Evolutionary conservation across 1,140 invertebrate genomes (phyloP).

Genomic region (Aradophagus sp.): DNA sequence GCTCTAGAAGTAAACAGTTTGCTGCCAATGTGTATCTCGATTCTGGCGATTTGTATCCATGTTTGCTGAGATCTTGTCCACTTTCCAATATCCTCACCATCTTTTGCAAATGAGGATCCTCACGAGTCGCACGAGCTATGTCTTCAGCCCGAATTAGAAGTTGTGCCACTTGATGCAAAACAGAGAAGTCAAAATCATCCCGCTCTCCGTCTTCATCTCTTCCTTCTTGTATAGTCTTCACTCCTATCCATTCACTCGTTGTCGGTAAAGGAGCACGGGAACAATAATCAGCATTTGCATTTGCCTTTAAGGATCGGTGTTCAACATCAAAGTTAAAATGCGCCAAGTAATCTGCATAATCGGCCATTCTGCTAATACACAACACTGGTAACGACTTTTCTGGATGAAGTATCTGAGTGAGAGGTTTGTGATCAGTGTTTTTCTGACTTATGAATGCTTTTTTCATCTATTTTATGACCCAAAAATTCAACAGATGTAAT

Average conservation of each 20-base stretch:
- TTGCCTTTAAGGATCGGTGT: conserved; percentile 25
- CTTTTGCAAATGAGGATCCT: conserved; percentile 31
- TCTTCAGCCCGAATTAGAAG: conserved; percentile 22
- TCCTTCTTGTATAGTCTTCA: not conserved
- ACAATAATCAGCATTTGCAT: conserved; percentile 51
- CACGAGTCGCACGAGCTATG: conserved; percentile 31
- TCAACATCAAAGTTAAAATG: conserved; percentile 4
- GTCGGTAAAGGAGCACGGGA: conserved; percentile 14
- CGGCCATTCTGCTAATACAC: conserved; percentile 3
- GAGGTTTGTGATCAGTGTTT: conserved; percentile 7
- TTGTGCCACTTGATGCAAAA: conserved; percentile 29
- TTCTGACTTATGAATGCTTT: conserved; percentile 17
- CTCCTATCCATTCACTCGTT: not conserved
- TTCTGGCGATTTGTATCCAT: conserved; percentile 34
- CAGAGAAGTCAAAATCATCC: conserved; percentile 38
- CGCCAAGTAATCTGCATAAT: conserved; percentile 7
- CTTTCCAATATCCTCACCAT: conserved; percentile 36
- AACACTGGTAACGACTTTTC: not conserved
- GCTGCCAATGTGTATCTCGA: conserved; percentile 34
- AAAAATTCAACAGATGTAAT: conserved; percentile 45
- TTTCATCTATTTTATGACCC: conserved; percentile 27
- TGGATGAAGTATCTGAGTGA: not conserved
- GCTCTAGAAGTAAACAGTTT: conserved; percentile 43
- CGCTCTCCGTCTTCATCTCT: conserved; percentile 1
- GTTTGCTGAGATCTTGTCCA: conserved; percentile 14